Percentiles rank a stretch among this genome's conserved stretches.
Evolutionary conservation across 2,113 vertebrate species (phyloP).

Genomic region (Scartelaos histophorus): DNA sequence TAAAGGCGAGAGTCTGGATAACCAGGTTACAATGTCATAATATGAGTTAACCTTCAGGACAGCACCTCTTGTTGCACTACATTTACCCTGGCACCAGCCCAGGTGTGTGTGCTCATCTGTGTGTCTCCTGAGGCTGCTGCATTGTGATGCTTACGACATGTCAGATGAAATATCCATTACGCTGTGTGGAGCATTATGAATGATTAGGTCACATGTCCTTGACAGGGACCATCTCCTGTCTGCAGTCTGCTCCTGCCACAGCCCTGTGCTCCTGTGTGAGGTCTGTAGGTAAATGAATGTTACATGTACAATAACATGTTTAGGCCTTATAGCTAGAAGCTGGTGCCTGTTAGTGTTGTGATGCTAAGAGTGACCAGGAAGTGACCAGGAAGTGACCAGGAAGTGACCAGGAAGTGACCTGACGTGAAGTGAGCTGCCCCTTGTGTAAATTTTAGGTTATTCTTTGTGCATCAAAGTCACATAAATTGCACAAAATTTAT

Average conservation of each 20-base stretch:
- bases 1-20: conserved; percentile 20
- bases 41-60: conserved; percentile 44
- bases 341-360: no score
- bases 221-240: conserved; percentile 20
- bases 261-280: not conserved
- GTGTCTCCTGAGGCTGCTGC: conserved; percentile 6
- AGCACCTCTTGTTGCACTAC: conserved; percentile 37
- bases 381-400: no score
- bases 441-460: no score
- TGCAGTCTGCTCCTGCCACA: not conserved
- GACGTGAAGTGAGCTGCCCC: no score
- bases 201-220: conserved; percentile 49
- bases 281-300: not conserved
- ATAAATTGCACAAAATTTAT: no score
- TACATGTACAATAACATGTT: no score
- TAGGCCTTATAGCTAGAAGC: no score
- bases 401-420: no score
- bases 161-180: conserved; percentile 48
- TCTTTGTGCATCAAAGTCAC: no score
- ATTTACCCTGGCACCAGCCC: conserved; percentile 35
- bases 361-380: no score
- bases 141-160: conserved; percentile 40
- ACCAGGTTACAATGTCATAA: conserved; percentile 40
- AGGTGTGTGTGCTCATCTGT: conserved; percentile 16
- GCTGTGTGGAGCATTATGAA: conserved; percentile 16